These are phyloP conservation scores for Anarhynchus alexandrinus DNA, from an alignment of 2,113 vertebrate species.

Conservation along the genomic window DNA sequence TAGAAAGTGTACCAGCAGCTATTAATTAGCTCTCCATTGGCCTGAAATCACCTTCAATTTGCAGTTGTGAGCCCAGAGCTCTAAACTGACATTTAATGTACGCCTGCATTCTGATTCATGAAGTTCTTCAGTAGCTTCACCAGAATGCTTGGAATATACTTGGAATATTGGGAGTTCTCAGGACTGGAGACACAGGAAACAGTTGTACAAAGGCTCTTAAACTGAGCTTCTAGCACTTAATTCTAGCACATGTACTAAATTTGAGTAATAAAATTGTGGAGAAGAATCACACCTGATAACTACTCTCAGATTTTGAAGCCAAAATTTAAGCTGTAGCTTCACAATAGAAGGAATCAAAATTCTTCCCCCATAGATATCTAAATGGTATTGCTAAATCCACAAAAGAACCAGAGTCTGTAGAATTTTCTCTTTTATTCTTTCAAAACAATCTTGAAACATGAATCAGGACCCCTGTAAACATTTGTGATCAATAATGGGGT, in stretches of 20 bases:
- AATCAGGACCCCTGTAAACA: background rate
- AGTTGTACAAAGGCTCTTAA: background rate
- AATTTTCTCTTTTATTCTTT: background rate
- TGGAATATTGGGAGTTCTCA: background rate
- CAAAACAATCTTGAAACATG: background rate
- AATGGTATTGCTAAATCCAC: background rate
- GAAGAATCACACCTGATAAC: background rate
- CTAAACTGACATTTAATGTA: background rate
- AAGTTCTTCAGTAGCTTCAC: background rate
- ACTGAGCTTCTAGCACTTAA: background rate
- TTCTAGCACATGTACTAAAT: background rate
- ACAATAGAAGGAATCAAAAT: background rate
- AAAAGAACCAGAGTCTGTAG: background rate
- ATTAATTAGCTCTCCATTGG: background rate
- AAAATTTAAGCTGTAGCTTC: background rate
- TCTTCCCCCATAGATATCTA: background rate
- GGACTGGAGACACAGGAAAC: background rate
- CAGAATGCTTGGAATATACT: background rate
- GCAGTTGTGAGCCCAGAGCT: background rate
- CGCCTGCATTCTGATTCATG: rapidly evolving
- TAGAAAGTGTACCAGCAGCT: background rate
- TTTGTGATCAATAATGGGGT: background rate
- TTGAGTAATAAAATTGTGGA: background rate
- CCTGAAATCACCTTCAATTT: background rate
- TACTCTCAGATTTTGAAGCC: background rate